Base-by-base conservation (phyloP, 2,113 vertebrate species). In the Eidolon helvum region DNA sequence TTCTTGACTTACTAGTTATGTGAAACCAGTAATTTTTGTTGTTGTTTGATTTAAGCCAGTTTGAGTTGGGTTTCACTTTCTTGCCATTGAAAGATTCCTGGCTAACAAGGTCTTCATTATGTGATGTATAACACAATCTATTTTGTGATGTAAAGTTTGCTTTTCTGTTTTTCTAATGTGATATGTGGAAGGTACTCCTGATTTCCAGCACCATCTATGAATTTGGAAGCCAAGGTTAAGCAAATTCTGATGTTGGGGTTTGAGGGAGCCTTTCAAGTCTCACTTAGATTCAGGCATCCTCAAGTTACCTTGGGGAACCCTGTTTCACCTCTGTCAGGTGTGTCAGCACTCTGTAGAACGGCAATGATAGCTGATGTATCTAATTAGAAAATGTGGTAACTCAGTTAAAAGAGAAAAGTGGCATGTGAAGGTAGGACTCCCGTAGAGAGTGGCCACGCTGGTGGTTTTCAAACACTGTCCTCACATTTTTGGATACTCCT, bases 101-200 rank as follows among this genome's bases (percentile, higher is more conserved):
- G 66, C 21, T 69, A 33, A 19, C 1, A 72, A 19, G 61, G 9
- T 57, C 63, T 78, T 53, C 8, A 10, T 61, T 57, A 10, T 1
- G 1, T 59, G 79, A 12, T 3, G 21, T 14, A 6, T 24, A 30
- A n/a, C 26, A 11, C 1, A 0, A 0, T 28, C n/a, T 77, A 7
- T 38, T 85, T 74, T 16, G 30, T 50, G 21, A 40, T 22, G 1
- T 55, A 7, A 79, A n/a, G 22, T 26, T 72, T 48, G 53, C 35
- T 28, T 77, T 33, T 53, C 14, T 45, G 2, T 26, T 61, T 26
- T 48, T 30, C 59, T 14, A 11, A 63, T 63, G 26, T 30, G 59
- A 7, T 35, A 8, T 10, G 1, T 43, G 45, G 71, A 24, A 59
- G 61, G 10, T 65, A 8, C 2, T n/a, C 48, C 45, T 35, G 48